phyloP scores from a whole-genome alignment of 2,113 vertebrate species.

The Stegostoma tigrinum region DNA sequence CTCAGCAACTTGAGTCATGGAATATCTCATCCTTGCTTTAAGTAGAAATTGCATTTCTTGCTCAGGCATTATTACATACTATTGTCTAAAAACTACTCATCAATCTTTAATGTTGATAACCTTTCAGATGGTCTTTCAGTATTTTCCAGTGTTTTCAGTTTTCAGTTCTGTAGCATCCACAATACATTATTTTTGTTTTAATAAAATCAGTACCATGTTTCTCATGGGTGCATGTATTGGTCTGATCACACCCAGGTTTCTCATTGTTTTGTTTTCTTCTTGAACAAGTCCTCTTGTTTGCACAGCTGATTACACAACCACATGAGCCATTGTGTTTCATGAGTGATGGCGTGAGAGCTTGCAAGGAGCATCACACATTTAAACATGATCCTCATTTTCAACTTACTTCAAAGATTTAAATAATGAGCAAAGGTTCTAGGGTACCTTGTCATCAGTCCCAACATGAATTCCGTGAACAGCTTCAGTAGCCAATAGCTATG shows the following conservation, averaged over 20 bases:
- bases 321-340: not conserved
- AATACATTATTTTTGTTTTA: not conserved
- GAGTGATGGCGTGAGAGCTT: not conserved
- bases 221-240: not conserved
- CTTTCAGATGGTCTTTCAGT: not conserved
- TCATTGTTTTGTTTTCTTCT: not conserved
- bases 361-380: not conserved
- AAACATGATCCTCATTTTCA: not conserved
- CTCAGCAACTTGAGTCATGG: not conserved
- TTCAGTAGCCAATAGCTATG: not conserved
- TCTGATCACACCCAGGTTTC: not conserved
- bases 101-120: not conserved
- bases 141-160: not conserved
- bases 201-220: not conserved
- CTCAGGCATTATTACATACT: not conserved
- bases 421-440: not conserved
- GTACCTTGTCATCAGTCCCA: not conserved
- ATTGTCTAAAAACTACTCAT: not conserved
- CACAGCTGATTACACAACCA: not conserved
- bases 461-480: not conserved
- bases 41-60: not conserved
- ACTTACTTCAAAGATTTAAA: not conserved
- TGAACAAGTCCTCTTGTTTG: not conserved
- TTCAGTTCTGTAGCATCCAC: not conserved
- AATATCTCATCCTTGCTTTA: not conserved